Percentiles rank a stretch among this genome's conserved stretches.
Conservation (phyloP, 2,113 vertebrate genomes). For the Microtus ochrogaster region DNA sequence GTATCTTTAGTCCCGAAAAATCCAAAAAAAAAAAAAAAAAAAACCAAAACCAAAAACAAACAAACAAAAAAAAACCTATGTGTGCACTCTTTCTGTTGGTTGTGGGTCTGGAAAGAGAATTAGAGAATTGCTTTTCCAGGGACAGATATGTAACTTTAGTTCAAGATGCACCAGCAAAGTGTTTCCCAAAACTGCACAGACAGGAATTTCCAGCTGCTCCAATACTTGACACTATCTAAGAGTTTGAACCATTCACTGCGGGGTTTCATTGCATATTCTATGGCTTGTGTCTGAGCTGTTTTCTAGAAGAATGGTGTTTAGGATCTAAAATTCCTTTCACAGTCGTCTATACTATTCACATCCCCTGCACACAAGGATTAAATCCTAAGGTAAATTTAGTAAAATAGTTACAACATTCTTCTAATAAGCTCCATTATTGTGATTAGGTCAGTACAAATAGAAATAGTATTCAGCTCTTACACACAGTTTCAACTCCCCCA, state of each 20-base stretch:
- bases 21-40: no score
- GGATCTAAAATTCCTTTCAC: background rate
- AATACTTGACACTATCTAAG: background rate
- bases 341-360: background rate
- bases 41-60: no score
- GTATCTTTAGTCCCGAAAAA: background rate
- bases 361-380: background rate
- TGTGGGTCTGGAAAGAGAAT: background rate
- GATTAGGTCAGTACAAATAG: background rate
- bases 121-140: background rate
- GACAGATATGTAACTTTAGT: background rate
- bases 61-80: background rate
- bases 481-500: background rate
- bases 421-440: slow-evolving; percentile 49
- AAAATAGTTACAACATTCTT: background rate
- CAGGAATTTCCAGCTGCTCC: background rate
- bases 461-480: background rate
- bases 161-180: background rate
- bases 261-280: slow-evolving; percentile 30
- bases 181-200: background rate
- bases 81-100: background rate
- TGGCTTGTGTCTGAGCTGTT: background rate
- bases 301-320: background rate
- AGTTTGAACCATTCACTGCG: background rate
- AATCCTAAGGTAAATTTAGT: background rate